Evolutionary conservation across 1,140 invertebrate genomes (phyloP).

Genomic region (Heliconius hermathena): DNA sequence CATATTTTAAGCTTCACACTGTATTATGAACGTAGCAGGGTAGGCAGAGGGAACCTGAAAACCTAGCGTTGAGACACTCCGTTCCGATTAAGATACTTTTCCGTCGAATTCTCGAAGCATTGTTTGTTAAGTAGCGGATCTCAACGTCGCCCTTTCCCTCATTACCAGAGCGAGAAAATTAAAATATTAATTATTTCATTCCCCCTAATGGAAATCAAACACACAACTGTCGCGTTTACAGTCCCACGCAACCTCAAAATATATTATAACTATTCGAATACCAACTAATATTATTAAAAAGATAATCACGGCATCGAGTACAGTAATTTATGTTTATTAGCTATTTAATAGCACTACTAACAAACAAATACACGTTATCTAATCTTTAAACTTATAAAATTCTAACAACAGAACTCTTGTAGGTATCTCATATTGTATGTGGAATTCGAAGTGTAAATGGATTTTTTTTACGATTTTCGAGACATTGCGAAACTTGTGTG

Average conservation of each 20-base stretch:
- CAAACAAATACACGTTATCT: neutral
- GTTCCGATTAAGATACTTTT: too few species aligned
- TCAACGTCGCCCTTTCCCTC: too few species aligned
- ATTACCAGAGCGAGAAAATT: too few species aligned
- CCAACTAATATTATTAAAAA: neutral
- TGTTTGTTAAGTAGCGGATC: too few species aligned
- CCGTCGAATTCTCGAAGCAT: too few species aligned
- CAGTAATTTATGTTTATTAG: conserved; percentile 7
- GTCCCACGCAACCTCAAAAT: neutral
- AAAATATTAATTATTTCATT: too few species aligned
- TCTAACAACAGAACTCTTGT: neutral
- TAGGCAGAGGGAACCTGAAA: neutral
- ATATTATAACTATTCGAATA: neutral
- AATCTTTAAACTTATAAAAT: conserved; percentile 1
- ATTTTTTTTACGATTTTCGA: conserved; percentile 17
- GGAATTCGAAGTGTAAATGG: conserved; percentile 28
- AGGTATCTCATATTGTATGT: conserved; percentile 1
- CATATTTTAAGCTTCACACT: too few species aligned
- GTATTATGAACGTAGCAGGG: too few species aligned
- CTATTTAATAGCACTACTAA: neutral
- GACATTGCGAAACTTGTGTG: conserved; percentile 27
- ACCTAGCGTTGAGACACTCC: too few species aligned
- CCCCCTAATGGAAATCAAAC: too few species aligned
- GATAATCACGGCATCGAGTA: neutral
- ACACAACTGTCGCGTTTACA: too few species aligned